phyloP scores from a whole-genome alignment of 1,140 invertebrate species.

The Pantala flavescens region DNA sequence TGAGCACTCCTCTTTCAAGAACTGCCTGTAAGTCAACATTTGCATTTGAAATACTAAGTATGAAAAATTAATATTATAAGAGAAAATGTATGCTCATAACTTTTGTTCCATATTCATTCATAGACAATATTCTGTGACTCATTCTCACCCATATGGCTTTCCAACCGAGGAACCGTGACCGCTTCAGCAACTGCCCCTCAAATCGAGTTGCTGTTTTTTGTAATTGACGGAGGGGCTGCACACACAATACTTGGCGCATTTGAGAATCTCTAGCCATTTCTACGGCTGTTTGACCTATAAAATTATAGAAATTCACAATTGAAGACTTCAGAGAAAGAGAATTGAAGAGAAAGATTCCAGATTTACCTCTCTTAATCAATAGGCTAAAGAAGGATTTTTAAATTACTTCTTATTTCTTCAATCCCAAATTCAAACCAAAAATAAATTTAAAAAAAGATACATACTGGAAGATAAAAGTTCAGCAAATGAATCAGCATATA shows the following conservation, averaged over 20 bases:
- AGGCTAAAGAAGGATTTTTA: too few relatives aligned
- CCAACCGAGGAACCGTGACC: conserved; percentile 52
- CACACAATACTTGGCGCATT: conserved; percentile 55
- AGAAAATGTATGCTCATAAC: too few relatives aligned
- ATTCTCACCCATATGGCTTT: conserved; percentile 46
- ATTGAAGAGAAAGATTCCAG: too few relatives aligned
- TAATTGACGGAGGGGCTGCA: conserved; percentile 47
- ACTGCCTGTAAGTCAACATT: conserved; percentile 37
- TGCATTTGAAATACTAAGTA: not conserved
- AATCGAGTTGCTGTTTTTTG: conserved; percentile 46
- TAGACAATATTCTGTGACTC: conserved; percentile 14
- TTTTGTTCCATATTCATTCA: too few relatives aligned
- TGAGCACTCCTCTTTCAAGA: conserved; percentile 52
- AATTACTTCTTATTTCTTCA: too few relatives aligned
- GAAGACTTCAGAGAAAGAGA: too few relatives aligned
- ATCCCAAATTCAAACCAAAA: too few relatives aligned
- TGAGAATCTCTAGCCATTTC: conserved; percentile 48
- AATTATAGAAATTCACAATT: conserved; percentile 14
- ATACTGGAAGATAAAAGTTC: too few relatives aligned
- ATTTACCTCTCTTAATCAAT: too few relatives aligned
- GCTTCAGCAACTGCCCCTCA: conserved; percentile 53
- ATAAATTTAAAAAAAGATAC: too few relatives aligned
- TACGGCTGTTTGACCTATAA: conserved; percentile 47
- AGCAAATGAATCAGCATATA: too few relatives aligned
- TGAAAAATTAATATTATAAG: conserved; percentile 12